Percentiles rank a stretch among this genome's conserved stretches.
phyloP scores from a whole-genome alignment of 2,888 invertebrate genomes.

The Salpingus planirostris region DNA sequence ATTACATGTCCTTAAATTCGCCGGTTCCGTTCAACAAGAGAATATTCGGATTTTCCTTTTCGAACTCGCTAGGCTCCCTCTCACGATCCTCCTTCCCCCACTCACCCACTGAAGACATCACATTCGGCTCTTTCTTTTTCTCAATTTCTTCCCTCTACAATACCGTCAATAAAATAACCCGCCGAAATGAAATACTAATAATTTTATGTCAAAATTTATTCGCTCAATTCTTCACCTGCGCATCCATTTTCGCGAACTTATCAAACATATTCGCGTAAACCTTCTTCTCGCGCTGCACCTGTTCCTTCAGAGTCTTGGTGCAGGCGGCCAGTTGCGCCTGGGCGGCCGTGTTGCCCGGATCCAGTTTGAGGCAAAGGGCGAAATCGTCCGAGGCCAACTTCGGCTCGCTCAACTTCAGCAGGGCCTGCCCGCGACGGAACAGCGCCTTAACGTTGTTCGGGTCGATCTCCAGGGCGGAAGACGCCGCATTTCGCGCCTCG shows the following conservation, averaged over 20 bases:
- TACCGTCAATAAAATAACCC: slow-evolving; percentile 4
- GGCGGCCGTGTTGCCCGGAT: slow-evolving; percentile 86
- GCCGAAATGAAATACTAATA: slow-evolving; percentile 5
- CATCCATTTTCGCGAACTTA: slow-evolving; percentile 75
- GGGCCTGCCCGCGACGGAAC: slow-evolving; percentile 79
- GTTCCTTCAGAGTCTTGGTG: slow-evolving; percentile 63
- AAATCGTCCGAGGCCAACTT: slow-evolving; percentile 72
- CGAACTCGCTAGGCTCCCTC: slow-evolving; percentile 65
- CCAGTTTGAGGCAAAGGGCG: slow-evolving; percentile 61
- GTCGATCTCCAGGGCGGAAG: slow-evolving; percentile 67
- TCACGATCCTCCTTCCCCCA: slow-evolving; percentile 65
- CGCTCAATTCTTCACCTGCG: slow-evolving; percentile 48
- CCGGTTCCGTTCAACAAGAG: slow-evolving; percentile 64
- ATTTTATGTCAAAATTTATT: slow-evolving; percentile 15
- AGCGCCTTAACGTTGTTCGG: slow-evolving; percentile 77
- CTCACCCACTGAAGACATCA: slow-evolving; percentile 64
- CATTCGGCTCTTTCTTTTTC: slow-evolving; percentile 58
- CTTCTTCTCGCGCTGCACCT: slow-evolving; percentile 72
- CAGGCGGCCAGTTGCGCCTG: slow-evolving; percentile 65
- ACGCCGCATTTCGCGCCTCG: slow-evolving; percentile 66
- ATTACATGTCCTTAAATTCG: slow-evolving; percentile 66
- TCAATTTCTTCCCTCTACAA: slow-evolving; percentile 62
- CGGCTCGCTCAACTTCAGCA: slow-evolving; percentile 56
- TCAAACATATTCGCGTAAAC: slow-evolving; percentile 94
- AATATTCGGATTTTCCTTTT: slow-evolving; percentile 71